Evolutionary conservation across 2,888 invertebrate genomes (phyloP).

Genomic region (Quadroppia sp.): DNA sequence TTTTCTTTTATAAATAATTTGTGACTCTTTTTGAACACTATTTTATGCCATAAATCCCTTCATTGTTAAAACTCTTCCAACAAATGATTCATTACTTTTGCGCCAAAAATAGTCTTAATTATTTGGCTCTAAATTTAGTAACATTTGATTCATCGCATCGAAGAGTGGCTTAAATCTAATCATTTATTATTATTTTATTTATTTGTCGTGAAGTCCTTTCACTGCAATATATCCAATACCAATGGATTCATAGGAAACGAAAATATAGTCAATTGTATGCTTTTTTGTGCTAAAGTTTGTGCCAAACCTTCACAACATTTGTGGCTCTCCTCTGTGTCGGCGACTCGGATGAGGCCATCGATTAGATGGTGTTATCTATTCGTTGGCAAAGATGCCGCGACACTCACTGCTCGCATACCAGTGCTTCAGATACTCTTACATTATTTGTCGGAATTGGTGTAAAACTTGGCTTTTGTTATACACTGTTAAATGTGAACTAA

Average conservation of each 20-base stretch:
- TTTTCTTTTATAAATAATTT: too few relatives aligned
- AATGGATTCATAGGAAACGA: not conserved
- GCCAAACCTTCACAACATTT: not conserved
- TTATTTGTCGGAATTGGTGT: not conserved
- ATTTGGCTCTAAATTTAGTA: not conserved
- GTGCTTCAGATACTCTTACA: not conserved
- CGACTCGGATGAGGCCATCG: not conserved
- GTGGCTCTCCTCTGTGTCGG: not conserved
- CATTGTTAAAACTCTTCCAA: too few relatives aligned
- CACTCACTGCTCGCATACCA: not conserved
- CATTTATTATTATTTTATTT: not conserved
- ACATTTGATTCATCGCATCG: not conserved
- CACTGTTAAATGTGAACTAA: too few relatives aligned
- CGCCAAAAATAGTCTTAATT: not conserved
- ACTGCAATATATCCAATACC: not conserved
- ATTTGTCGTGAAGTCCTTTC: not conserved
- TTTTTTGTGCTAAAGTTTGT: too few relatives aligned
- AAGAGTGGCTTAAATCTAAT: not conserved
- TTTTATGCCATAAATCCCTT: too few relatives aligned
- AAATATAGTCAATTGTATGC: too few relatives aligned
- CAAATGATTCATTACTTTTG: not conserved
- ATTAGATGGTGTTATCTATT: not conserved
- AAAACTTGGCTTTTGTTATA: too few relatives aligned
- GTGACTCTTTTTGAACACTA: too few relatives aligned
- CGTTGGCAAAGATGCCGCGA: conserved; percentile 1